Base-by-base conservation (phyloP, 1,140 invertebrate genomes). In the Caenorhabditis elegans region DNA sequence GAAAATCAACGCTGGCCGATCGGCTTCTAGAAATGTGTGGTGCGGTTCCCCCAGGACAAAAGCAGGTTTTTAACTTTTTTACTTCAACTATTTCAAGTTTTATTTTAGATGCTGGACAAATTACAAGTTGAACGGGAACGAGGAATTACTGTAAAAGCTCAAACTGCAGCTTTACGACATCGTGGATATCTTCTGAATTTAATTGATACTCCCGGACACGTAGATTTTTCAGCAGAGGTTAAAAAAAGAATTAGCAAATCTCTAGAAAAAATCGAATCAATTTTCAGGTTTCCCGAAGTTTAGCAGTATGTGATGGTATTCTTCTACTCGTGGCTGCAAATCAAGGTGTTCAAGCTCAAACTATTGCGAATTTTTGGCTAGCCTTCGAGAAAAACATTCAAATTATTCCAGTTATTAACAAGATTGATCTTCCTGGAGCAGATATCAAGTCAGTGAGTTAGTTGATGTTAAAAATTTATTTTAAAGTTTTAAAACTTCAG, bases 61-160 rank as follows among this genome's bases (percentile, higher is more conserved):
- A 89, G 24, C 91, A 88, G 91, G 93, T 51, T 39, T 22, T 0
- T 22, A 17, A 39, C 22, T 22, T 17, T 15, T 47, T 55, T 11
- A 2, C 8, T 11, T 11, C 8, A n/a, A 55, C 11, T 55, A 43
- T 10, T 10, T 10, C 8, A 24, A 24, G n/a, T 10, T 8, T n/a
- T n/a, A 10, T 76, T 76, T 2, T 26, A 98, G 92, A 93, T 97
- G 48, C 89, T 98, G 28, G 96, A 98, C 90, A 94, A 94, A 90
- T 86, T 93, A 11, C 92, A 94, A 91, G 96, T 98, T 3, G 97
- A 99, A 91, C 92, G 93, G 87, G 96, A 98, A 26, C 76, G 89
- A 88, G 97, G 97, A 4, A 99, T 99, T 22, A 99, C 97, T 22
- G 96, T 99, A 0, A 99, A 99, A 91, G 97, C 97, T 15, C 96